phyloP scores from a whole-genome alignment of 2,888 invertebrate genomes.

The Drosophila koepferae region DNA sequence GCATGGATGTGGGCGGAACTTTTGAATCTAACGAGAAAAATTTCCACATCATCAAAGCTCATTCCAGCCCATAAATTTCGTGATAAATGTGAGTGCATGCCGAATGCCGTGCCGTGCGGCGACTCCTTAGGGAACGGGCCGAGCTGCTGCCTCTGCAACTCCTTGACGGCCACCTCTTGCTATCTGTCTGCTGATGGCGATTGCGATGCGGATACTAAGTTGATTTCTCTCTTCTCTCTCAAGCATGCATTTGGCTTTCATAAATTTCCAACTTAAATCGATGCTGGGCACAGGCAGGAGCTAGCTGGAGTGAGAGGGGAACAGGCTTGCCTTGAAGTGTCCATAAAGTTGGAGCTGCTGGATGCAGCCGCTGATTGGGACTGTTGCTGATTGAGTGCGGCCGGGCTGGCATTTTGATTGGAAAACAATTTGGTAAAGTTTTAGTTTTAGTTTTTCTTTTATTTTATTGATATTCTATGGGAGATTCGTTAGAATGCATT shows the following conservation, averaged over 20 bases:
- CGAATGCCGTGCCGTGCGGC: conserved; percentile 46
- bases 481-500: conserved; percentile 58
- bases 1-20: conserved; percentile 54
- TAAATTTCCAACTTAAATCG: conserved; percentile 68
- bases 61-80: conserved; percentile 85
- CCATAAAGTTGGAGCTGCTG: conserved; percentile 43
- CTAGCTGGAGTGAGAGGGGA: not conserved
- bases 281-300: not conserved
- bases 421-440: conserved; percentile 72
- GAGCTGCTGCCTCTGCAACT: conserved; percentile 57
- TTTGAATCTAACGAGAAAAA: conserved; percentile 84
- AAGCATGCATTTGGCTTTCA: conserved; percentile 62
- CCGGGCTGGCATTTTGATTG: conserved; percentile 61
- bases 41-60: conserved; percentile 85
- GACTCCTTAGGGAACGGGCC: conserved; percentile 52
- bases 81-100: conserved; percentile 82
- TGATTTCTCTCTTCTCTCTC: conserved; percentile 60
- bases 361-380: conserved; percentile 43
- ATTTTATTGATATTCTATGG: conserved; percentile 47
- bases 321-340: conserved; percentile 35
- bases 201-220: conserved; percentile 51
- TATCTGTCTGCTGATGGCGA: conserved; percentile 61
- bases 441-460: conserved; percentile 54
- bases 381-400: conserved; percentile 59
- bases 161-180: conserved; percentile 33